Conservation (phyloP, 2,797 vertebrate genomes). For the Argentina silus region DNA sequence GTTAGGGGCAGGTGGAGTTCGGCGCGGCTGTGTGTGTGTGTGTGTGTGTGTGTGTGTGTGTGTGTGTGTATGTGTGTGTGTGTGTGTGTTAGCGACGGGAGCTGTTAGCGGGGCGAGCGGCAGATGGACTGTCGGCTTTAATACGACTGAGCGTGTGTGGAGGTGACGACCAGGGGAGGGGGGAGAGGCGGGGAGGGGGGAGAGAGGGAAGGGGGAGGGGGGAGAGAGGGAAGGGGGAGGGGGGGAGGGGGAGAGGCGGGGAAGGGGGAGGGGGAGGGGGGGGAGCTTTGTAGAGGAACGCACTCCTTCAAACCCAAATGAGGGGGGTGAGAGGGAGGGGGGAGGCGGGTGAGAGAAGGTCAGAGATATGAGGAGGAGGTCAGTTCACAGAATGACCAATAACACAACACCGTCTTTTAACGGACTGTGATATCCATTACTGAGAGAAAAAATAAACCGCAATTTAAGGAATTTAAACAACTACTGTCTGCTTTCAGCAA, state of each 20-base stretch:
- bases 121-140: conserved; percentile 86
- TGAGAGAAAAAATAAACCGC: too few species aligned
- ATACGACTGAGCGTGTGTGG: conserved; percentile 54
- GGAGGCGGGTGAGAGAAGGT: background rate
- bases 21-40: conserved; percentile 47
- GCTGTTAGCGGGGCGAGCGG: conserved; percentile 76
- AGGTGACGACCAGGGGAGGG: conserved; percentile 41
- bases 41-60: conserved; percentile 47
- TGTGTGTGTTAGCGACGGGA: conserved; percentile 67
- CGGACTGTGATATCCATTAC: too few species aligned
- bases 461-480: too few species aligned
- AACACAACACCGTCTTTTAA: background rate
- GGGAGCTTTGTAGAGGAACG: background rate
- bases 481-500: too few species aligned
- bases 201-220: conserved; percentile 36
- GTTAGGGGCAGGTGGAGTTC: conserved; percentile 47
- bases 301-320: background rate
- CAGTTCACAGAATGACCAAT: too few species aligned
- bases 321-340: background rate
- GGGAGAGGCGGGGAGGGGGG: conserved; percentile 10
- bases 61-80: conserved; percentile 65
- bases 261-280: background rate
- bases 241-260: background rate
- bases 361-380: too few species aligned
- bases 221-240: background rate